phyloP scores from a whole-genome alignment of 2,888 invertebrate species.

The Pelosia muscerda region DNA sequence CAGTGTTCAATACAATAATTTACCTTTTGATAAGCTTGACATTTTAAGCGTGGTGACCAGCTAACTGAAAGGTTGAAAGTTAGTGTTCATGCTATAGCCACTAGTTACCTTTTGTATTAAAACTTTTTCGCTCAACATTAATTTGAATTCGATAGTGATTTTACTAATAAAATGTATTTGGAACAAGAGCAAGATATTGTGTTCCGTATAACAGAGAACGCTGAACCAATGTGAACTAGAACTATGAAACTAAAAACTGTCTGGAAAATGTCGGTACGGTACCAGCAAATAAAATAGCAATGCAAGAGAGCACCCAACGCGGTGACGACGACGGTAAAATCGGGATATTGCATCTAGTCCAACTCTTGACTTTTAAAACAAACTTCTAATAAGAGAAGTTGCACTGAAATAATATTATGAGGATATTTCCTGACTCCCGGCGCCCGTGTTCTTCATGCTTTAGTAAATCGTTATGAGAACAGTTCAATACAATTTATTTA shows the following conservation, averaged over 20 bases:
- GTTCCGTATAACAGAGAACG: slow-evolving; percentile 28
- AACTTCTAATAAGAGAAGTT: slow-evolving; percentile 83
- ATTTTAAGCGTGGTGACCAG: no score
- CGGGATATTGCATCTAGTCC: slow-evolving; percentile 59
- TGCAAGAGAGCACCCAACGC: slow-evolving; percentile 54
- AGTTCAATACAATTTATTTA: background rate
- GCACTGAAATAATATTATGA: slow-evolving; percentile 65
- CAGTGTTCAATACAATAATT: no score
- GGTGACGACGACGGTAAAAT: slow-evolving; percentile 56
- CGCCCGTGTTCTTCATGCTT: slow-evolving; percentile 35
- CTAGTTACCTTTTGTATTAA: background rate
- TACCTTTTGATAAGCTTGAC: no score
- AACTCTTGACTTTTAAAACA: slow-evolving; percentile 58
- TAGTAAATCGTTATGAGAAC: slow-evolving; percentile 34
- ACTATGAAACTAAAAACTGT: slow-evolving; percentile 36
- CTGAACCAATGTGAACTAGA: slow-evolving; percentile 10
- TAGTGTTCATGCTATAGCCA: background rate
- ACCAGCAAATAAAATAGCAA: slow-evolving; percentile 56
- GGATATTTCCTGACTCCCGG: slow-evolving; percentile 50
- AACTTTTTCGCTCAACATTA: background rate
- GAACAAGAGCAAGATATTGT: slow-evolving; percentile 24
- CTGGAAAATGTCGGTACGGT: slow-evolving; percentile 23
- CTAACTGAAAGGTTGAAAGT: no score
- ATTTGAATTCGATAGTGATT: background rate
- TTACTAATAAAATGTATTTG: slow-evolving; percentile 14